Conservation (phyloP, 2,113 vertebrate species). For the Tachuris rubrigastra region DNA sequence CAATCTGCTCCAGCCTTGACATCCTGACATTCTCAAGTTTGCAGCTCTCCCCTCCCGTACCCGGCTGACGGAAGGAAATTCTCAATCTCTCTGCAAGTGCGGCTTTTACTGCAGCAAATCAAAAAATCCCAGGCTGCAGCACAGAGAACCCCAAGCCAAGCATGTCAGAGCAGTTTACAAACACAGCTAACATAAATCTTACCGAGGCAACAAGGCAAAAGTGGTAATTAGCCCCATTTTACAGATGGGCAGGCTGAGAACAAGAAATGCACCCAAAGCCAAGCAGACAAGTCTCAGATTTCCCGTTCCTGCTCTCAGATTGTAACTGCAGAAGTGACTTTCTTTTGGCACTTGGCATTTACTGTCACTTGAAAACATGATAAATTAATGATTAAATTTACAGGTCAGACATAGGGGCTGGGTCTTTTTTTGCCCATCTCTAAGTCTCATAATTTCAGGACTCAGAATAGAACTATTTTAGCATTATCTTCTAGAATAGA, state of each 20-base stretch:
- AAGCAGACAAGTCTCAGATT: background rate
- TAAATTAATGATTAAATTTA: background rate
- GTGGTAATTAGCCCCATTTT: conserved; percentile 30
- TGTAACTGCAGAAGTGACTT: background rate
- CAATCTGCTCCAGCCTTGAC: conserved; percentile 35
- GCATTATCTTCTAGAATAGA: background rate
- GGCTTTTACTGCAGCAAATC: background rate
- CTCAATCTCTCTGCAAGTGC: background rate
- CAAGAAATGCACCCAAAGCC: background rate
- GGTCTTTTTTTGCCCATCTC: background rate
- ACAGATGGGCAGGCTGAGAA: conserved; percentile 1
- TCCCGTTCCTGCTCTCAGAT: background rate
- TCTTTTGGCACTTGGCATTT: background rate
- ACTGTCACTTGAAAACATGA: background rate
- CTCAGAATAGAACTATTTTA: conserved; percentile 45
- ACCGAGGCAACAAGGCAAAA: background rate
- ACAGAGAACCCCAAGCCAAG: background rate
- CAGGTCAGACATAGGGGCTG: background rate
- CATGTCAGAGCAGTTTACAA: conserved; percentile 10
- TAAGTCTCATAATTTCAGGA: conserved; percentile 32
- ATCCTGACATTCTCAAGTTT: conserved; percentile 39
- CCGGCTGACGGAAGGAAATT: background rate
- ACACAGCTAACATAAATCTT: background rate
- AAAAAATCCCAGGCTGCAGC: background rate
- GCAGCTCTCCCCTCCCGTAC: background rate